Evolutionary conservation across 2,797 vertebrate species (phyloP).

Genomic region (Prionace glauca): DNA sequence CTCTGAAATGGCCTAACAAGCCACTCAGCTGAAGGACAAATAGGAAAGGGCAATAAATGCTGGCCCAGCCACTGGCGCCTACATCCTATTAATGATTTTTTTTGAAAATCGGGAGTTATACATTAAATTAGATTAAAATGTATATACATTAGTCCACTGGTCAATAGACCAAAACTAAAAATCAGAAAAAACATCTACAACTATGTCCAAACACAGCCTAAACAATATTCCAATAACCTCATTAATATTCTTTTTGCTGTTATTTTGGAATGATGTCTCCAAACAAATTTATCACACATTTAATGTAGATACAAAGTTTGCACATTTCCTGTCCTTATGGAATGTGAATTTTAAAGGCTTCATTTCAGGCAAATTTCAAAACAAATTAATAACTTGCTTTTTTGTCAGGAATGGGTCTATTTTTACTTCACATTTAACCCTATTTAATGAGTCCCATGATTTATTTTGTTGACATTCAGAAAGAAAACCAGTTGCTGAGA

Average conservation of each 20-base stretch:
- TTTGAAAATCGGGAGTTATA: too few species aligned
- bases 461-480: not conserved
- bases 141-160: not conserved
- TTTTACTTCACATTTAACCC: not conserved
- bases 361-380: not conserved
- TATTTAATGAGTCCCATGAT: not conserved
- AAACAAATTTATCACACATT: not conserved
- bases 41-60: too few species aligned
- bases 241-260: not conserved
- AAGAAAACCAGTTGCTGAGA: not conserved
- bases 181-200: not conserved
- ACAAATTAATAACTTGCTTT: not conserved
- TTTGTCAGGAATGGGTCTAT: not conserved
- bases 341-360: not conserved
- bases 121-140: not conserved
- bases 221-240: not conserved
- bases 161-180: not conserved
- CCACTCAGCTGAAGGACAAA: too few species aligned
- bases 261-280: not conserved
- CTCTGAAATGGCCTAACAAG: too few species aligned
- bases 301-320: not conserved
- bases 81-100: too few species aligned
- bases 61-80: too few species aligned
- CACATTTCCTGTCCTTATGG: not conserved
- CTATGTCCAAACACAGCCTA: not conserved